phyloP scores from a whole-genome alignment of 2,888 invertebrate species.

The Tenthredo livida region DNA sequence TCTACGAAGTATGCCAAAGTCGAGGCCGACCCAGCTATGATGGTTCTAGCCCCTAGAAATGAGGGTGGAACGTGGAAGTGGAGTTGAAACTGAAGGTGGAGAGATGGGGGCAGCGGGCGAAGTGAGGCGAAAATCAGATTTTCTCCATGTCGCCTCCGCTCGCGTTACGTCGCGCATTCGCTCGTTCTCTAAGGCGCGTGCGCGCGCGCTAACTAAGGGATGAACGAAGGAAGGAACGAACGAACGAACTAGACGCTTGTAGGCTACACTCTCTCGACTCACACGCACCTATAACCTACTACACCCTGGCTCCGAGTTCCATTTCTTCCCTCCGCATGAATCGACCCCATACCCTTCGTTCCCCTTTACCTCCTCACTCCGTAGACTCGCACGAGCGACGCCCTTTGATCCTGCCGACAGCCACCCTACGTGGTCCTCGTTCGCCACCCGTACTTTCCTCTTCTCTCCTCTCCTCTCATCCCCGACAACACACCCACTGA shows the following conservation, averaged over 20 bases:
- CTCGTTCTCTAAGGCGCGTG: conserved; percentile 52
- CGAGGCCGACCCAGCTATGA: conserved; percentile 61
- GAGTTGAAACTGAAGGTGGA: conserved; percentile 54
- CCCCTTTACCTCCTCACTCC: conserved; percentile 61
- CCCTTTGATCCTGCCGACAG: conserved; percentile 77
- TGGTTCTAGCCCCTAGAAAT: conserved; percentile 2
- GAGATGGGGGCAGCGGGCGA: conserved; percentile 57
- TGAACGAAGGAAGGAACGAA: not conserved
- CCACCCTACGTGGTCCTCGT: conserved; percentile 55
- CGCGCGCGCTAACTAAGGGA: conserved; percentile 36
- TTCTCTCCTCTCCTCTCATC: conserved; percentile 13
- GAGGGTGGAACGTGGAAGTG: conserved; percentile 45
- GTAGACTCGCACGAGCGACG: conserved; percentile 73
- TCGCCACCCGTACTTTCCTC: conserved; percentile 14
- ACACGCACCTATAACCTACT: conserved; percentile 3
- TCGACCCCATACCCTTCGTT: conserved; percentile 58
- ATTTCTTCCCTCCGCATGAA: conserved; percentile 48
- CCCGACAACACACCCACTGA: conserved; percentile 61
- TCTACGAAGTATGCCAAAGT: conserved; percentile 72
- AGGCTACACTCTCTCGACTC: conserved; percentile 28
- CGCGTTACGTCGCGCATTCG: conserved; percentile 52
- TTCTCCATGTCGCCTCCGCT: conserved; percentile 76
- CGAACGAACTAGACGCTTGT: conserved; percentile 48
- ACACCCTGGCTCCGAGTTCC: conserved; percentile 52
- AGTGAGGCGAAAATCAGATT: conserved; percentile 77